phyloP scores from a whole-genome alignment of 2,888 invertebrate genomes.

The Protonemura montana region DNA sequence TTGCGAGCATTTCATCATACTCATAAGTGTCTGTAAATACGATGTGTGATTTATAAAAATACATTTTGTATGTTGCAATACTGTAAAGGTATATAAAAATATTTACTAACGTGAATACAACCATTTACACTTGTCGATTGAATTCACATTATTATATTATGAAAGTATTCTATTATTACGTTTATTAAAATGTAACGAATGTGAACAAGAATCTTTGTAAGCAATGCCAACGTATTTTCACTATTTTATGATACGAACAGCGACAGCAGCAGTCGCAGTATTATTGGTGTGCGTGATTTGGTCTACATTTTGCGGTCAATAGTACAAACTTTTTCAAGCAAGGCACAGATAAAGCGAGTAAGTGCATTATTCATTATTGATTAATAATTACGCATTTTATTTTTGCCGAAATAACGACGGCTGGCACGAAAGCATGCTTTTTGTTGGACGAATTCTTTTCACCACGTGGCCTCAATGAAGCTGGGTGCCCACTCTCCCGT shows the following conservation, averaged over 20 bases:
- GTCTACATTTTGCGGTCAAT: constrained; percentile 7
- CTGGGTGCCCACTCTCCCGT: background rate
- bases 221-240: background rate
- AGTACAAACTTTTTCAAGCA: background rate
- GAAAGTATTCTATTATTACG: background rate
- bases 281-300: background rate
- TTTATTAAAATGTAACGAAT: background rate
- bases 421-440: background rate
- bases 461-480: background rate
- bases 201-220: constrained; percentile 2
- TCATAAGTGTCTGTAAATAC: background rate
- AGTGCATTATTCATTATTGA: constrained; percentile 3
- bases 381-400: background rate
- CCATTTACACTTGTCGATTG: background rate
- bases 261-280: background rate
- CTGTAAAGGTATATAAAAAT: background rate
- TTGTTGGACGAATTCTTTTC: too few species aligned
- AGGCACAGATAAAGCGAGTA: background rate
- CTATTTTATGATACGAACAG: background rate
- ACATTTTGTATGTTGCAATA: background rate
- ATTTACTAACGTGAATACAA: background rate
- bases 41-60: constrained; percentile 5
- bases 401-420: background rate
- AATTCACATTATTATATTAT: background rate
- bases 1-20: background rate